These are phyloP conservation scores for Strongylocentrotus purpuratus DNA, from an alignment of 35 echinoderm and acorn worm species.

Conservation along the genomic window DNA sequence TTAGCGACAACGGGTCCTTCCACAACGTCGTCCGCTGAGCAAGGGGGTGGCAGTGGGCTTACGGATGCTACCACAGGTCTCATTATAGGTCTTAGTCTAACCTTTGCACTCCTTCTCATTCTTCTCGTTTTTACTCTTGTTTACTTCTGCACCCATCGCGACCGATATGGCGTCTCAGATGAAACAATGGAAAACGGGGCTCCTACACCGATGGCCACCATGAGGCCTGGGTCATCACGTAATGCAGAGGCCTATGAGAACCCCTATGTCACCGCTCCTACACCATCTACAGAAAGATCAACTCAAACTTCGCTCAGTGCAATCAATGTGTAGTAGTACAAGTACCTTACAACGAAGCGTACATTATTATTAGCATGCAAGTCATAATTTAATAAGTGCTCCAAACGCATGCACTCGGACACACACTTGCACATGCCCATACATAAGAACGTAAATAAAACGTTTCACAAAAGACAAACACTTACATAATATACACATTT, in stretches of 20 bases:
- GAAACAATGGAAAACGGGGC: neutral
- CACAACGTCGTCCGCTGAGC: neutral
- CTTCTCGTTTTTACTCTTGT: neutral
- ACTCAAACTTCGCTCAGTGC: slow-evolving; percentile 28
- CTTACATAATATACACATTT: too few relatives aligned
- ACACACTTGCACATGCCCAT: too few relatives aligned
- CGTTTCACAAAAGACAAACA: too few relatives aligned
- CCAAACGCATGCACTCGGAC: too few relatives aligned
- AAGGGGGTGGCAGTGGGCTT: neutral
- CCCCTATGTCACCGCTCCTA: neutral
- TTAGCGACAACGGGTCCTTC: neutral
- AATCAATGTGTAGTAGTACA: neutral
- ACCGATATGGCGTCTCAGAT: neutral
- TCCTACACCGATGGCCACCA: neutral
- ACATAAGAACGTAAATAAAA: too few relatives aligned
- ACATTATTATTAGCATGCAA: too few relatives aligned
- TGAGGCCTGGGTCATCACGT: slow-evolving; percentile 1
- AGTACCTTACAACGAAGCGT: too few relatives aligned
- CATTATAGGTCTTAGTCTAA: neutral
- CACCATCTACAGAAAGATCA: neutral
- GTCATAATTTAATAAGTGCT: too few relatives aligned
- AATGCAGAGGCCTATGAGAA: slow-evolving; percentile 21
- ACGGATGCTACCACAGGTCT: slow-evolving; percentile 2
- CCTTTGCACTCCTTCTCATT: neutral
- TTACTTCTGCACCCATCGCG: slow-evolving; percentile 8